Evolutionary conservation across 2,797 vertebrate genomes (phyloP).

Genomic region (Podargus strigoides): DNA sequence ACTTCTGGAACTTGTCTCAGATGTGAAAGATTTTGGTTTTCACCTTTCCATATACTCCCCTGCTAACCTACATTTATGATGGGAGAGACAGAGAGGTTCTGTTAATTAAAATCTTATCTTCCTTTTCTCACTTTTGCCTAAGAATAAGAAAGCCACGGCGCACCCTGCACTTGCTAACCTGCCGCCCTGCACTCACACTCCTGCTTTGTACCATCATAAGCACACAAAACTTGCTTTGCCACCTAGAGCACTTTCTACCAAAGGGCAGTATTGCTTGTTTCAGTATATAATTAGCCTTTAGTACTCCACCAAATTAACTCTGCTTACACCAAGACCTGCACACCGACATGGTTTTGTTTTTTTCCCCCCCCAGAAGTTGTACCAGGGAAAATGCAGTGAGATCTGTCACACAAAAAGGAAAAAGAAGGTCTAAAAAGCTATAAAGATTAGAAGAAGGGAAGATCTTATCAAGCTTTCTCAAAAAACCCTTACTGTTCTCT

Average conservation of each 20-base stretch:
- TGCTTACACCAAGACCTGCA: neutral
- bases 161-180: neutral
- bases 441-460: neutral
- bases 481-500: neutral
- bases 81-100: neutral
- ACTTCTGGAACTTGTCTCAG: neutral
- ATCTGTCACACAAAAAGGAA: neutral
- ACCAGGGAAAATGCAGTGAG: neutral
- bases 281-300: neutral
- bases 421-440: neutral
- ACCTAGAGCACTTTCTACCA: neutral
- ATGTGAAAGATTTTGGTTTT: neutral
- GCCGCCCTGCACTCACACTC: neutral
- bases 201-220: neutral
- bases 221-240: neutral
- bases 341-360: neutral
- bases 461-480: neutral
- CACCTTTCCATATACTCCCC: neutral
- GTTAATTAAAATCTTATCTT: neutral
- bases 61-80: neutral
- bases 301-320: neutral
- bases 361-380: neutral
- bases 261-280: neutral
- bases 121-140: neutral
- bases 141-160: neutral